Conservation (phyloP, 2,888 invertebrate species). For the Eretmocerus hayati region DNA sequence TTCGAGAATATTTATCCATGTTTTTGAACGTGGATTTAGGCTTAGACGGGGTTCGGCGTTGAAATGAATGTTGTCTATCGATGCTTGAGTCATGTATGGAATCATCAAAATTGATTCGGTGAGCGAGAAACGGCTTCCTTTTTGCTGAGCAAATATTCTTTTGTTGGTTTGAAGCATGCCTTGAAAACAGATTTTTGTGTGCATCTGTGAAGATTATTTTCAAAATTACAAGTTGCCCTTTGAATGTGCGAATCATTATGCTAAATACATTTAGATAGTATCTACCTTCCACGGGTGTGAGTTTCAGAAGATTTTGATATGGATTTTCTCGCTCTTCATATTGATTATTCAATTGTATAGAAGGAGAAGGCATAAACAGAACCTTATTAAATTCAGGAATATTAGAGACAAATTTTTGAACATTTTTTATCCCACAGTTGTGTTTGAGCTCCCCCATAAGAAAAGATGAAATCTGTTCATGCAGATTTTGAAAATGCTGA, state of each 20-base stretch:
- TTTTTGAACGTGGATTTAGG: slow-evolving; percentile 20
- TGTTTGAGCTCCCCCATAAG: slow-evolving; percentile 7
- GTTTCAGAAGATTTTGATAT: slow-evolving; percentile 29
- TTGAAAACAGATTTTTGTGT: slow-evolving; percentile 19
- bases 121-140: slow-evolving; percentile 8
- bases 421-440: slow-evolving; percentile 1
- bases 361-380: slow-evolving; percentile 36
- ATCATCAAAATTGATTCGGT: slow-evolving; percentile 30
- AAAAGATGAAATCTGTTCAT: slow-evolving; percentile 17
- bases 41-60: slow-evolving; percentile 14
- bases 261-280: slow-evolving; percentile 2
- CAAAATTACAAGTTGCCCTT: background rate
- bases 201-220: slow-evolving; percentile 6
- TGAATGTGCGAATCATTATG: too few relatives aligned
- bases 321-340: slow-evolving; percentile 22
- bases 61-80: background rate
- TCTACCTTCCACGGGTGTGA: slow-evolving; percentile 38
- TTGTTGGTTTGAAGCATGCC: slow-evolving; percentile 12
- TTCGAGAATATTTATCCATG: slow-evolving; percentile 33
- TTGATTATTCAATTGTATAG: slow-evolving; percentile 31
- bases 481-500: slow-evolving; percentile 26
- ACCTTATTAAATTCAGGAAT: slow-evolving; percentile 25
- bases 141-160: slow-evolving; percentile 4
- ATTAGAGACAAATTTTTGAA: slow-evolving; percentile 8
- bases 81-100: slow-evolving; percentile 2